Conservation (phyloP, 2,797 vertebrate species). For the Arrhamphus sclerolepis region DNA sequence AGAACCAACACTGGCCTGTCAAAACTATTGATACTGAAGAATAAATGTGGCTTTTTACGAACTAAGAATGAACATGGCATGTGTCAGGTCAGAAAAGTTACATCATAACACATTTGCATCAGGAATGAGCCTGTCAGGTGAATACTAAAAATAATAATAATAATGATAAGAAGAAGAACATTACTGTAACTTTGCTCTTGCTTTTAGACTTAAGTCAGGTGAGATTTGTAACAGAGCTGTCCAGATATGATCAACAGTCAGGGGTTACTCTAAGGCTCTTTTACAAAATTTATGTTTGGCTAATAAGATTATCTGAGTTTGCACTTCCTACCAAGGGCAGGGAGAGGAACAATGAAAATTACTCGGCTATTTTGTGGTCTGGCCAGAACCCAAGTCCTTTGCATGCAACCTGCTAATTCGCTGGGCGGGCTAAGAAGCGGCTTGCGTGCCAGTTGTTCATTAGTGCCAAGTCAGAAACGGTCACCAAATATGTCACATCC, state of each 20-base stretch:
- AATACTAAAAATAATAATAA: too few species aligned
- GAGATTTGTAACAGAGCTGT: neutral
- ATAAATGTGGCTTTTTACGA: too few species aligned
- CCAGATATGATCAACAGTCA: slow-evolving; percentile 15
- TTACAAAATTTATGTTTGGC: slow-evolving; percentile 73
- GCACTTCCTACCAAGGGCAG: slow-evolving; percentile 44
- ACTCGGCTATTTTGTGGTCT: slow-evolving; percentile 55
- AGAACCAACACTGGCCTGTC: too few species aligned
- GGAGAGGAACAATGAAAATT: slow-evolving; percentile 60
- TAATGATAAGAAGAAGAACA: too few species aligned
- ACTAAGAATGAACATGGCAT: too few species aligned
- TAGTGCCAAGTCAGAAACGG: slow-evolving; percentile 69
- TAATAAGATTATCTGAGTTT: slow-evolving; percentile 73
- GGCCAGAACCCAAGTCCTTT: slow-evolving; percentile 66
- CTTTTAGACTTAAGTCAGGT: neutral
- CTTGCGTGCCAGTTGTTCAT: slow-evolving; percentile 82
- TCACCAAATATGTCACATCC: slow-evolving; percentile 81
- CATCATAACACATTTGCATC: too few species aligned
- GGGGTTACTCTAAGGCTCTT: slow-evolving; percentile 57
- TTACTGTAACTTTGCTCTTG: too few species aligned
- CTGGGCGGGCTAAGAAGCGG: slow-evolving; percentile 65
- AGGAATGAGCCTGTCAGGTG: too few species aligned
- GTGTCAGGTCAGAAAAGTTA: too few species aligned
- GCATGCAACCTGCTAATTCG: slow-evolving; percentile 80
- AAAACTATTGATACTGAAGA: too few species aligned